A percentile compares a stretch with the other conserved stretches of the same genome.
These are phyloP conservation scores for Myodes glareolus DNA, from an alignment of 2,113 vertebrate species.

Conservation along the genomic window DNA sequence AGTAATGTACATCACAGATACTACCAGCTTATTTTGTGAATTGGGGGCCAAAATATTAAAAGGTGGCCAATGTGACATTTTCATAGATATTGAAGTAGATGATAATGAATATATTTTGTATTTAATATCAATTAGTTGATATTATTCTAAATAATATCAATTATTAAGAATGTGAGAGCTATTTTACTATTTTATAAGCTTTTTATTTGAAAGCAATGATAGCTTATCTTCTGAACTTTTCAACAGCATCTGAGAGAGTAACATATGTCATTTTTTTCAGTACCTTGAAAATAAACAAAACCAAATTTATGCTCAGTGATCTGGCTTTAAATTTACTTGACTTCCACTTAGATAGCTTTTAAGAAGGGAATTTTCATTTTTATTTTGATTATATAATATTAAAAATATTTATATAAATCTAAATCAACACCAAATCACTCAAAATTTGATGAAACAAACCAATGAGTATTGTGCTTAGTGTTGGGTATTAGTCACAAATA, in stretches of 20 bases:
- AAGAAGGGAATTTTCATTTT: background rate
- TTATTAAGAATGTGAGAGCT: background rate
- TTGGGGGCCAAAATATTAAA: conserved; percentile 6
- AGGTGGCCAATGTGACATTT: background rate
- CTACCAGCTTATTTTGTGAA: background rate
- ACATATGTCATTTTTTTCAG: background rate
- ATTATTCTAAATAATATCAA: no score
- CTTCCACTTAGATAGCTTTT: conserved; percentile 8
- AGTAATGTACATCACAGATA: background rate
- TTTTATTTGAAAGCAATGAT: conserved; percentile 15
- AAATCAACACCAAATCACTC: background rate
- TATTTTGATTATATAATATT: background rate
- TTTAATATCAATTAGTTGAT: background rate
- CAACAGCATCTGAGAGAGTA: background rate
- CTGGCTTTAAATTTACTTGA: conserved; percentile 19
- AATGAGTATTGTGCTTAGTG: background rate
- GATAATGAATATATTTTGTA: background rate
- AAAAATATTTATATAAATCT: conserved; percentile 24
- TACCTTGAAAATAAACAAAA: conserved; percentile 11
- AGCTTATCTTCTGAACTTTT: background rate
- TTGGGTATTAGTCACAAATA: background rate
- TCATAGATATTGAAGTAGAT: background rate
- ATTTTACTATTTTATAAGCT: conserved; percentile 46
- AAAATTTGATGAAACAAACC: conserved; percentile 2
- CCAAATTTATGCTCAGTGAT: background rate